Base-by-base conservation (phyloP, 2,113 vertebrate species). In the Onychostruthus taczanowskii region DNA sequence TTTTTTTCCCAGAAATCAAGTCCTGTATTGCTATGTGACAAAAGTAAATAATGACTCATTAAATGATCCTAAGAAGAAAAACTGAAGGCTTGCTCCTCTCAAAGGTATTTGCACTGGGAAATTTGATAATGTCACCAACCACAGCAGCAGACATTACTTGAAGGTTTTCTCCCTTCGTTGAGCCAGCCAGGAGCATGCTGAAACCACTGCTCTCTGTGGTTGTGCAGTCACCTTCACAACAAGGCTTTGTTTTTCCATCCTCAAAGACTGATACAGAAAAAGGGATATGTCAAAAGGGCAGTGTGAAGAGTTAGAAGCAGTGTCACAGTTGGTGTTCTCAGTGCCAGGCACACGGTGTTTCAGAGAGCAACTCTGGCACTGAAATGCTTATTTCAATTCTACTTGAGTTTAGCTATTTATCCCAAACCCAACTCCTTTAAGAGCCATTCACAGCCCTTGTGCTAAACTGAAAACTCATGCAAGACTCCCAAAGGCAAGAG, bases 11-110 rank as follows among this genome's bases (percentile, higher is more conserved):
- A 94, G 95, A 96, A 97, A 91, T 81, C 55, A 53, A 69, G 91
- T 87, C 62, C 49, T 14, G 26, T 78, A 92, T 93, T 93, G 88
- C 91, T 95, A 89, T 69, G 90, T 91, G 84, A 96, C 84, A 77
- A 53, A 95, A 88, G 93, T 94, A 97, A 96, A 95, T 97, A 96
- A 95, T 97, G 96, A 97, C 84, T 97, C 96, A 96, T 96, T 97
- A 90, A 95, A 91, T 90, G 85, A 94, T 90, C 79, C 47, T 56
- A 93, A 50, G 87, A 94, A 94, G 89, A 94, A 96, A 96, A 96
- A 89, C 46, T 26, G 80, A 97, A 95, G 94, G 87, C 93, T 96
- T 92, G 94, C 94, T 96, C 89, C 52, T 76, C 92, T 73, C 66
- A 90, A 87, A 96, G 89, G 87, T 61, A 97, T 96, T 95, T 94